Evolutionary conservation across 2,888 invertebrate species (phyloP), one percentile per base, ranked within the genome.

Genomic region (Mayetiola destructor): DNA sequence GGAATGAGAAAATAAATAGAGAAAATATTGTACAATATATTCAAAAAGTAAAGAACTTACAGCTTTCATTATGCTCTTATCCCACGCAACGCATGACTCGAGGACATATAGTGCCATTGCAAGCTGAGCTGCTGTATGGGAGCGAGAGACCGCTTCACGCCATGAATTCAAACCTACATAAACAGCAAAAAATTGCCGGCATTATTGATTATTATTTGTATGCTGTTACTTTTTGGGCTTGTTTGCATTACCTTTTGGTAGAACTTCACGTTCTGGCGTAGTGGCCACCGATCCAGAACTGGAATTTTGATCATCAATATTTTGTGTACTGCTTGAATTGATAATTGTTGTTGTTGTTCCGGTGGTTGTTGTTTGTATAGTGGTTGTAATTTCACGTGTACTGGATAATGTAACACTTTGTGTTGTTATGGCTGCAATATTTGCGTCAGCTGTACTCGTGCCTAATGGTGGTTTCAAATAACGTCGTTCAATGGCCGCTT

Each of bases 11-110:
- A 14, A 27, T 40, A 39, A 39, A 36, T 36, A n/a, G 5, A 18
- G n/a, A 18, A 39, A 16, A 39, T 12, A n/a, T n/a, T 39, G 12
- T 8, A 39, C 3, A 6, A 39, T 16, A 18, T 4, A 36, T 8
- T 9, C 18, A 20, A 39, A 39, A 20, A 18, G 23, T 16, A 14
- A 67, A 65, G 65, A 69, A 85, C 90, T 83, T 79, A 95, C 94
- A 76, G 95, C 96, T 80, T 95, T 94, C 95, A 97, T 95, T 68
- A 95, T 90, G 76, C 94, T 94, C 77, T 95, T 94, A 75, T 97
- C 96, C 97, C 97, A 97, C 37, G 95, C 94, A 65, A 97, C 90
- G 68, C 87, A 88, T 2, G 86, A 84, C 69, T 95, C 93, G 62
- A 97, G 75, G 65, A 90, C 87, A 66, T 90, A 87, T 59, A 93